phyloP scores from a whole-genome alignment of 2,113 vertebrate species.

The Silurus asotus region DNA sequence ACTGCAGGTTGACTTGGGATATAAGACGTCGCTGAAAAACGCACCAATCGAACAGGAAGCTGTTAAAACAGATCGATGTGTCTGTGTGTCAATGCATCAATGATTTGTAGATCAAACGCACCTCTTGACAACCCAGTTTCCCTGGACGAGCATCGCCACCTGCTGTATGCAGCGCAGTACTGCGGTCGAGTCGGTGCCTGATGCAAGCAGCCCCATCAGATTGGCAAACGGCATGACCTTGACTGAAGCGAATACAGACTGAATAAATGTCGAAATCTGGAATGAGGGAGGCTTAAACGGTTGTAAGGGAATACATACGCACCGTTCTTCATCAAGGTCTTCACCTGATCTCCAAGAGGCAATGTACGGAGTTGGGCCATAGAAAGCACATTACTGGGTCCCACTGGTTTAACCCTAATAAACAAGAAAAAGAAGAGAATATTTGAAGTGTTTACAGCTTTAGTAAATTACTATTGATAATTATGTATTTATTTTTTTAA shows the following conservation, averaged over 20 bases:
- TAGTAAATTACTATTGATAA: not conserved
- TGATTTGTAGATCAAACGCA: conserved; percentile 54
- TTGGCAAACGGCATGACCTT: conserved; percentile 96
- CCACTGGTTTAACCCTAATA: conserved; percentile 81
- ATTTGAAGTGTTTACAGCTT: not conserved
- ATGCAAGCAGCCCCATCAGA: conserved; percentile 90
- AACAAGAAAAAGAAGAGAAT: not conserved
- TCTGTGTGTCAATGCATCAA: too few relatives aligned
- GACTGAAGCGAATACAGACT: conserved; percentile 69
- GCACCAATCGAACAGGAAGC: not conserved
- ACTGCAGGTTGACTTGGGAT: conserved; percentile 93
- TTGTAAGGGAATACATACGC: conserved; percentile 35
- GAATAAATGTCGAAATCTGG: not conserved
- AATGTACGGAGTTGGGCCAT: conserved; percentile 96
- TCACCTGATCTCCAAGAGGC: conserved; percentile 92
- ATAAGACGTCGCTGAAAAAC: conserved; percentile 86
- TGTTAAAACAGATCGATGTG: not conserved
- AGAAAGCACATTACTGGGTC: conserved; percentile 93
- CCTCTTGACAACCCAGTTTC: conserved; percentile 99
- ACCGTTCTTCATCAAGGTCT: conserved; percentile 98
- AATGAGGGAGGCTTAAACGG: not conserved
- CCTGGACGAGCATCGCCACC: conserved; percentile 97
- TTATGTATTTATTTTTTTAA: too few relatives aligned
- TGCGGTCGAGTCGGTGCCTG: conserved; percentile 84
- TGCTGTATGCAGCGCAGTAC: conserved; percentile 96